phyloP scores from a whole-genome alignment of 2,888 invertebrate species.

The Callinectes sapidus region DNA sequence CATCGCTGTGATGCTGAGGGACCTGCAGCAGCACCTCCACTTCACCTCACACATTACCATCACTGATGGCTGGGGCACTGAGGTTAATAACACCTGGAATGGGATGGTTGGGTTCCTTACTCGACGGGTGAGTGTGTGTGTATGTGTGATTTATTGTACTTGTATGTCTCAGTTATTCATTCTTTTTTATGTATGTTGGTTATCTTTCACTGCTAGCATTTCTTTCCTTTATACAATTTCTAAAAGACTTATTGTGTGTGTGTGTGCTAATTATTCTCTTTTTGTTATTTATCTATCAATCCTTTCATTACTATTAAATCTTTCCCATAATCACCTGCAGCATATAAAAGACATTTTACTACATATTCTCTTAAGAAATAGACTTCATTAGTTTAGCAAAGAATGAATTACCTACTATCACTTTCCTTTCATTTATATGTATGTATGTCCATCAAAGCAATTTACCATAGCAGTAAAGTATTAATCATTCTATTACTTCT shows the following conservation, averaged over 20 bases:
- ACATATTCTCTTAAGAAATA: too few relatives aligned
- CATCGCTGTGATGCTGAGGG: constrained; percentile 41
- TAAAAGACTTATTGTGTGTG: neutral
- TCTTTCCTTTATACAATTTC: too few relatives aligned
- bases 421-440: too few relatives aligned
- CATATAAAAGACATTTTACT: too few relatives aligned
- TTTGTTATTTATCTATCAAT: neutral
- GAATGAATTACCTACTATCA: too few relatives aligned
- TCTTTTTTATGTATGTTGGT: neutral
- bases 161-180: neutral
- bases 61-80: constrained; percentile 54
- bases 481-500: neutral
- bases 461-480: too few relatives aligned
- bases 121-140: constrained; percentile 37
- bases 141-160: neutral
- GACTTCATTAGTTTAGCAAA: too few relatives aligned
- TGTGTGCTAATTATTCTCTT: neutral
- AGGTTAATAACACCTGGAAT: constrained; percentile 58
- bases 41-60: constrained; percentile 47
- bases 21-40: constrained; percentile 47
- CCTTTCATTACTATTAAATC: too few relatives aligned
- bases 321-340: too few relatives aligned
- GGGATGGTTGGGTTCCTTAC: constrained; percentile 56
- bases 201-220: neutral
- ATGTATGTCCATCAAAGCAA: too few relatives aligned